Percentiles rank a stretch among this genome's conserved stretches.
Evolutionary conservation across 2,888 invertebrate genomes (phyloP).

Genomic region (Pomacea canaliculata): DNA sequence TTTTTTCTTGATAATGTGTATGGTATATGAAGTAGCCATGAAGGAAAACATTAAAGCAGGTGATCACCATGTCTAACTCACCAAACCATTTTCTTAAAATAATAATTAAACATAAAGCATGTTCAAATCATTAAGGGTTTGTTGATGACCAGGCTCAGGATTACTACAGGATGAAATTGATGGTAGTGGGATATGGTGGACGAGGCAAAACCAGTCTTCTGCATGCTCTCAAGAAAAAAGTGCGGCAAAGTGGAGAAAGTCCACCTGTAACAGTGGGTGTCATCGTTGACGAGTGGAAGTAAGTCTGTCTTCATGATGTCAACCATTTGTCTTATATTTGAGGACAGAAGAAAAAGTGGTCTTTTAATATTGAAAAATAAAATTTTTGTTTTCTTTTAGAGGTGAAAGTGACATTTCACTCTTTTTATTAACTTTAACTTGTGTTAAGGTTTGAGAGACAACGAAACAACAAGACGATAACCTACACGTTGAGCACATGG

Average conservation of each 20-base stretch:
- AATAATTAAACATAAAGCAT: no score
- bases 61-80: no score
- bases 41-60: no score
- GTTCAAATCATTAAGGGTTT: no score
- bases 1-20: no score
- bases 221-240: conserved; percentile 54
- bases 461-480: conserved; percentile 38
- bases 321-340: background rate
- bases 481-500: conserved; percentile 64
- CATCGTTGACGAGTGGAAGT: conserved; percentile 66
- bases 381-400: background rate
- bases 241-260: conserved; percentile 38
- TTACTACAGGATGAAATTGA: conserved; percentile 66
- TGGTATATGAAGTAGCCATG: no score
- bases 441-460: conserved; percentile 44
- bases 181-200: conserved; percentile 66
- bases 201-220: conserved; percentile 64
- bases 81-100: no score
- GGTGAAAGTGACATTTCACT: no score
- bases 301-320: conserved; percentile 25
- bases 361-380: background rate
- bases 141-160: conserved; percentile 48
- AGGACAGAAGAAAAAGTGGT: background rate
- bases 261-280: conserved; percentile 62
- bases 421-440: no score